Evolutionary conservation across 2,113 vertebrate genomes (phyloP).

Genomic region (Epinephelus fuscoguttatus): DNA sequence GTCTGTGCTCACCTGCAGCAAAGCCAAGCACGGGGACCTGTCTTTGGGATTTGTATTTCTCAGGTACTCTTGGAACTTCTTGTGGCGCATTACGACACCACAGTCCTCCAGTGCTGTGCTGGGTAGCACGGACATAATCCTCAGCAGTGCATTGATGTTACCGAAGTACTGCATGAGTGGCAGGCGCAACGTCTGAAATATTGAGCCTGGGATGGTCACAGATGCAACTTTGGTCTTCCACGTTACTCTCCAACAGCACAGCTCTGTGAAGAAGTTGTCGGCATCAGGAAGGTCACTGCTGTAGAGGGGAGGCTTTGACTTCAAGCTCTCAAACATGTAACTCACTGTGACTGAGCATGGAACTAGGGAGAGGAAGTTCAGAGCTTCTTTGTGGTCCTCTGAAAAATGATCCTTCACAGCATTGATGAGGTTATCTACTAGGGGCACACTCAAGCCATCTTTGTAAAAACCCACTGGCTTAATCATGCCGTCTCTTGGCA

Average conservation of each 20-base stretch:
- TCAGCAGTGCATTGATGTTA: constrained; percentile 92
- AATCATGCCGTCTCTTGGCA: constrained; percentile 84
- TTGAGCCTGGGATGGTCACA: constrained; percentile 92
- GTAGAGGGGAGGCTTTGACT: constrained; percentile 94
- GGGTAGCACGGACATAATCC: constrained; percentile 93
- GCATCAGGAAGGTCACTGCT: constrained; percentile 94
- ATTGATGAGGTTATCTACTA: constrained; percentile 93
- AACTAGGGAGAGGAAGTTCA: constrained; percentile 94
- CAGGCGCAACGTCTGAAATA: constrained; percentile 93
- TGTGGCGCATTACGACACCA: constrained; percentile 88
- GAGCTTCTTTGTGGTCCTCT: constrained; percentile 94
- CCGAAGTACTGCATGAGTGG: constrained; percentile 96
- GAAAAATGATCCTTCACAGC: constrained; percentile 97
- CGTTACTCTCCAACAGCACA: constrained; percentile 97
- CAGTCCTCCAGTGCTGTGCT: constrained; percentile 93
- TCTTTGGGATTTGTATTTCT: constrained; percentile 88
- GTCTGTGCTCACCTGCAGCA: constrained; percentile 87
- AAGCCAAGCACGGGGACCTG: constrained; percentile 89
- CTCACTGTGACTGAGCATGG: constrained; percentile 94
- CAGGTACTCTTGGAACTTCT: constrained; percentile 90
- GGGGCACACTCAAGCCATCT: constrained; percentile 91
- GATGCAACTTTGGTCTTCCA: constrained; percentile 97
- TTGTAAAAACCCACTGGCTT: constrained; percentile 94
- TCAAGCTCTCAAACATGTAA: constrained; percentile 88
- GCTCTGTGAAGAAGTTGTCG: constrained; percentile 94